Evolutionary conservation across 2,113 vertebrate species (phyloP).

Genomic region (Gadus chalcogrammus): DNA sequence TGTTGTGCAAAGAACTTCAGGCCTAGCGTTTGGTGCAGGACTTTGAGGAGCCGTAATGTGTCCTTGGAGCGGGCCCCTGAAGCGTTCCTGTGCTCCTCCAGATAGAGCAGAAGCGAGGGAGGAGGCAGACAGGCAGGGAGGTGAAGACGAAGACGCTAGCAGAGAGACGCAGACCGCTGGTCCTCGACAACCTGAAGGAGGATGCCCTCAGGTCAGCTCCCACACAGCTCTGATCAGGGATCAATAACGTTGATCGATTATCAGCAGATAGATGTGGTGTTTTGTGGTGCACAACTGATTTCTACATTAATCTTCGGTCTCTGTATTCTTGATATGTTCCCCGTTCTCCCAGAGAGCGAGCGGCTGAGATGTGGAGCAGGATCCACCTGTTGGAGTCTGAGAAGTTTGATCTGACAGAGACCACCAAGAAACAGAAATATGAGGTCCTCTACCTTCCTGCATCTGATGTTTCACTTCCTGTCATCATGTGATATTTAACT

Average conservation of each 20-base stretch:
- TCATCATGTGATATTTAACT: not conserved
- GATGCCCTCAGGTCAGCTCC: slow-evolving; percentile 74
- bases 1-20: too few species aligned
- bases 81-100: slow-evolving; percentile 19
- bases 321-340: not conserved
- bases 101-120: slow-evolving; percentile 81
- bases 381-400: slow-evolving; percentile 87
- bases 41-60: too few species aligned
- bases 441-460: slow-evolving; percentile 67
- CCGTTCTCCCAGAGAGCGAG: slow-evolving; percentile 73
- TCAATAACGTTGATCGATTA: not conserved
- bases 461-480: not conserved
- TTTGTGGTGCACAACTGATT: not conserved
- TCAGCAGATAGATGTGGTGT: not conserved
- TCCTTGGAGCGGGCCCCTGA: not conserved
- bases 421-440: slow-evolving; percentile 83
- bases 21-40: too few species aligned
- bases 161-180: slow-evolving; percentile 77
- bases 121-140: slow-evolving; percentile 82
- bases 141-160: slow-evolving; percentile 81
- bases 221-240: too few species aligned
- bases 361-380: slow-evolving; percentile 81
- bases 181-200: slow-evolving; percentile 76
- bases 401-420: slow-evolving; percentile 86
- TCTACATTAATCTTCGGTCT: not conserved